Percentiles rank a stretch among this genome's conserved stretches.
Conservation (phyloP, 2,888 invertebrate genomes). For the Baccha elongata region DNA sequence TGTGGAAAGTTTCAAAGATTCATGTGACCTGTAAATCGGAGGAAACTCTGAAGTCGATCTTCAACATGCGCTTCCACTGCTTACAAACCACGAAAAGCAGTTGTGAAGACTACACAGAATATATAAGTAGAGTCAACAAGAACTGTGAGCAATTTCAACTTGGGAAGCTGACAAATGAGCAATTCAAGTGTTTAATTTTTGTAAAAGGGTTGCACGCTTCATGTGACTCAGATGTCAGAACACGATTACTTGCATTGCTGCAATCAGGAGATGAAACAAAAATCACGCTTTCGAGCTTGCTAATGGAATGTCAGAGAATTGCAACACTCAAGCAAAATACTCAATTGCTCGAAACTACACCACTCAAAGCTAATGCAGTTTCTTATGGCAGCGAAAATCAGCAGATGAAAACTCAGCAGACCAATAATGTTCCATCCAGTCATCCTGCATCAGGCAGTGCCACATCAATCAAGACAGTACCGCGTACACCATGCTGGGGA, state of each 20-base stretch:
- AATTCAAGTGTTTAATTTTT: constrained; percentile 73
- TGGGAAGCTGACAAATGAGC: constrained; percentile 53
- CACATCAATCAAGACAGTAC: neutral
- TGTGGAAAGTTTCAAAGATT: too few relatives aligned
- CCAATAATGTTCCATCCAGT: too few relatives aligned
- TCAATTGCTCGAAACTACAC: neutral
- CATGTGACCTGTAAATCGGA: too few relatives aligned
- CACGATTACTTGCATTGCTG: constrained; percentile 50
- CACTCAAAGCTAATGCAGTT: constrained; percentile 8
- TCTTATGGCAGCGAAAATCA: too few relatives aligned
- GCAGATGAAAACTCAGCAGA: too few relatives aligned
- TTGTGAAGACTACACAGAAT: constrained; percentile 52
- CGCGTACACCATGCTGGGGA: constrained; percentile 35
- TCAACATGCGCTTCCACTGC: constrained; percentile 60
- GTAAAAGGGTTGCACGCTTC: constrained; percentile 63
- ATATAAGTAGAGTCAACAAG: constrained; percentile 55
- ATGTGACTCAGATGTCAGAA: constrained; percentile 62
- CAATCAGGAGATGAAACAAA: neutral
- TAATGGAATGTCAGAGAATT: constrained; percentile 11
- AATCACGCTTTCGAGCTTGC: neutral
- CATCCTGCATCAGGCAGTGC: neutral
- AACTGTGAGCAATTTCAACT: constrained; percentile 68
- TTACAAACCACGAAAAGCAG: constrained; percentile 55
- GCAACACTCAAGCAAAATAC: constrained; percentile 5
- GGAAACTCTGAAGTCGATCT: constrained; percentile 63